A percentile compares a stretch with the other conserved stretches of the same genome.
These are phyloP conservation scores for Erinaceus europaeus DNA, from an alignment of 2,113 vertebrate genomes.

Conservation along the genomic window DNA sequence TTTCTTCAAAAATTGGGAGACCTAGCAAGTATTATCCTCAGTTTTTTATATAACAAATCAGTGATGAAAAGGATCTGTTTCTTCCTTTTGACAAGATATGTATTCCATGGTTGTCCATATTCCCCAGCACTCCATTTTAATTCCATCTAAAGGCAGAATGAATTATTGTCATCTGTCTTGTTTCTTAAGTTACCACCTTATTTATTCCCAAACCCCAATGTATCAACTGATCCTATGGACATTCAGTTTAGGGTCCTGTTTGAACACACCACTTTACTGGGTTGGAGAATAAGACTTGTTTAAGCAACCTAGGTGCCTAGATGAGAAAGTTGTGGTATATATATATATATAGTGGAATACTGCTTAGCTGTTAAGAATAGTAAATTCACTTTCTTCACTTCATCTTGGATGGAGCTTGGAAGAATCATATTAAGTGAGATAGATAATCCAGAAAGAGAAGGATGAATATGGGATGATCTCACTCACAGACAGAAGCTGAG, in stretches of 20 bases:
- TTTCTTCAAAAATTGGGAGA: background rate
- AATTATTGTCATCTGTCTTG: background rate
- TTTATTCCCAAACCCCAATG: background rate
- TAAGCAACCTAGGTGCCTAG: too few species aligned
- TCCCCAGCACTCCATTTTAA: background rate
- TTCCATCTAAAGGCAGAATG: background rate
- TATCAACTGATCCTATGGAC: background rate
- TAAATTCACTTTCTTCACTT: too few species aligned
- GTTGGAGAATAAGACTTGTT: background rate
- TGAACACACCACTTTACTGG: background rate
- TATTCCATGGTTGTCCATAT: background rate
- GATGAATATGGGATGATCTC: too few species aligned
- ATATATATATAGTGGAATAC: too few species aligned
- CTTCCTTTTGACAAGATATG: background rate
- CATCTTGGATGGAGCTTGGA: too few species aligned
- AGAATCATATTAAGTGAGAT: too few species aligned
- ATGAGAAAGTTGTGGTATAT: too few species aligned
- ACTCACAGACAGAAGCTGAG: too few species aligned
- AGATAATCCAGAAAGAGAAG: too few species aligned
- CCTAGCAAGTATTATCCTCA: background rate
- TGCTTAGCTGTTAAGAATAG: too few species aligned
- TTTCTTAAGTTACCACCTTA: slow-evolving; percentile 8
- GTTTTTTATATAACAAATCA: background rate
- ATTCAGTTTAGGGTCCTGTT: background rate
- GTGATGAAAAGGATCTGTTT: background rate